Conservation (phyloP, 2,888 invertebrate genomes). For the Resseliella maxima region DNA sequence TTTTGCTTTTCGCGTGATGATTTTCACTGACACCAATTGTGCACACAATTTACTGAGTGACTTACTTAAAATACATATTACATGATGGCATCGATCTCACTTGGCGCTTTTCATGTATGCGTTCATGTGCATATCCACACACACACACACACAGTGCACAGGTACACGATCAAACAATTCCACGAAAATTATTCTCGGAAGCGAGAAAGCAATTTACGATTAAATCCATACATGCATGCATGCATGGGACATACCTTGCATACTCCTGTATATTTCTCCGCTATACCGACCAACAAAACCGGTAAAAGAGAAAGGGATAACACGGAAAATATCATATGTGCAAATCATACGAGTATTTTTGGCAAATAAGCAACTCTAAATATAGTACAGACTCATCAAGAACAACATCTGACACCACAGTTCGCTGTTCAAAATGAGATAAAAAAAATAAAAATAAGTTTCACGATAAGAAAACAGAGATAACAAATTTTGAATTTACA, state of each 20-base stretch:
- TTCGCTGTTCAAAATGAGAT: background rate
- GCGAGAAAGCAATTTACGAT: conserved; percentile 50
- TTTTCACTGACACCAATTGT: background rate
- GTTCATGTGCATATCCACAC: background rate
- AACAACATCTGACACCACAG: conserved; percentile 13
- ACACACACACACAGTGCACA: background rate
- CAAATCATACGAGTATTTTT: background rate
- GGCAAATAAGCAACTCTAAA: conserved; percentile 22
- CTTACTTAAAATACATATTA: conserved; percentile 39
- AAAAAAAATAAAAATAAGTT: background rate
- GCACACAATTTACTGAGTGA: conserved; percentile 29
- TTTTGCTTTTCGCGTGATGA: background rate
- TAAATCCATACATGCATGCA: conserved; percentile 42
- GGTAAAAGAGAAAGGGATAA: conserved; percentile 48
- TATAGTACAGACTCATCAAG: background rate
- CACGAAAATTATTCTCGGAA: conserved; percentile 20
- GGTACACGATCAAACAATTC: background rate
- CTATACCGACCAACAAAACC: background rate
- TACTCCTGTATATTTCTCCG: conserved; percentile 8
- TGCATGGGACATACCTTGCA: conserved; percentile 47
- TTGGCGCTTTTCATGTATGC: no score
- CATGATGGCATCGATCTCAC: background rate
- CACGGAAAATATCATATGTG: conserved; percentile 16
- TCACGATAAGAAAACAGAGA: no score
- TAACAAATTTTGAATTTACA: no score